Percentiles rank a stretch among this genome's conserved stretches.
Conservation (phyloP, 2,113 vertebrate species). For the Indicator indicator region DNA sequence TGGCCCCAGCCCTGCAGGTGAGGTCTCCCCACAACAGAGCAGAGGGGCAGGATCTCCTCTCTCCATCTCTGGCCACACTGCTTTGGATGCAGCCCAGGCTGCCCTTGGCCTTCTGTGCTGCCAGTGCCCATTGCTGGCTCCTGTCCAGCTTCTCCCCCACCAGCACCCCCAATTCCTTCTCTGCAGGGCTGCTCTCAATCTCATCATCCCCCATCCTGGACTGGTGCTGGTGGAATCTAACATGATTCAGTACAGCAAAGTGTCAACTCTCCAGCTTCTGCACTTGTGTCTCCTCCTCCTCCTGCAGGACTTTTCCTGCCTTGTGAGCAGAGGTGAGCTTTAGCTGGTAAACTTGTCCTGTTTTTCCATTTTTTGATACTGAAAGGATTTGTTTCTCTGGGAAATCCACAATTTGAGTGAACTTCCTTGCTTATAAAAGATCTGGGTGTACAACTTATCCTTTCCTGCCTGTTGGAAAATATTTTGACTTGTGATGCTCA, state of each 20-base stretch:
- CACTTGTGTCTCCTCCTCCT: background rate
- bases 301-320: background rate
- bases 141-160: too few relatives aligned
- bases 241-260: background rate
- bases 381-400: conserved; percentile 47
- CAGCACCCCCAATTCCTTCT: too few relatives aligned
- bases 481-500: conserved; percentile 50
- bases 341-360: background rate
- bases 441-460: conserved; percentile 40
- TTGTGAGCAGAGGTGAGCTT: background rate
- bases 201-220: too few relatives aligned
- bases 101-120: too few relatives aligned
- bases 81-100: too few relatives aligned
- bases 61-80: too few relatives aligned
- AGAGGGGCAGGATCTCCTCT: too few relatives aligned
- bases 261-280: background rate
- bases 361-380: conserved; percentile 19
- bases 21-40: too few relatives aligned
- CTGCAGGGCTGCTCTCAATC: too few relatives aligned
- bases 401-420: conserved; percentile 50
- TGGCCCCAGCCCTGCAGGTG: too few relatives aligned
- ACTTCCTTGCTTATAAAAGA: conserved; percentile 55
- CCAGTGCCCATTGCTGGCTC: too few relatives aligned
- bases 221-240: background rate
- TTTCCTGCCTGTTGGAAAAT: conserved; percentile 61